Evolutionary conservation across 2,797 vertebrate genomes (phyloP), one percentile per base, ranked within the genome.

Genomic region (Eulemur mongoz): DNA sequence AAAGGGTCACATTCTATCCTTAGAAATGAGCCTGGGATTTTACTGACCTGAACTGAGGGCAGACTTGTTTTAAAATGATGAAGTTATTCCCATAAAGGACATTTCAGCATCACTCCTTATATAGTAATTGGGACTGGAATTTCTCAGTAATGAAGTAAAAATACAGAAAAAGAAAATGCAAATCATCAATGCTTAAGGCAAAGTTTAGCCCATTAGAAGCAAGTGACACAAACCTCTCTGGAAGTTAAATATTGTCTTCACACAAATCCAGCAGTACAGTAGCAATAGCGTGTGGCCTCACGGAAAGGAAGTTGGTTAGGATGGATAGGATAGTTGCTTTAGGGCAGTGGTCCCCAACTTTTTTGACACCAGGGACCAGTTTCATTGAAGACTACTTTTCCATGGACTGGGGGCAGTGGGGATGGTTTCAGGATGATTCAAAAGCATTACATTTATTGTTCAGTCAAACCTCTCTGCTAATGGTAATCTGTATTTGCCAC

Each of bases 81-180:
- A 83, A 65, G 38, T 27, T 94, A 57, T 94, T 92, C 30, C 35
- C 70, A 82, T 50, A 79, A 86, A 91, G n/a, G 38, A 50, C 65
- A 82, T 95, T 82, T 63, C 32, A 61, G 69, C 35, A 48, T 67
- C 38, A 17, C 40, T 88, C 89, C 23, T 94, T 32, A 54, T 70
- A 40, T 59, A 40, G 35, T 52, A 79, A 0, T 7, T 79, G 12
- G 40, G 59, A 50, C 63, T 12, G 57, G 57, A 85, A 93, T 93
- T 92, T 95, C 72, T 93, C 83, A 91, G 43, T 30, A 83, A 50
- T 72, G 32, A 81, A 85, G 50, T 43, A 50, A 84, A 50, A 93
- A 73, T 78, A 52, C 10, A 89, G 59, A 72, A 50, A 35, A 61
- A 43, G 54, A 11, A 54, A 81, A 84, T 32, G 5, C 18, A 89